Evolutionary conservation across 1,140 invertebrate genomes (phyloP), one percentile per base, ranked within the genome.

Genomic region (Zaprionus inermis): DNA sequence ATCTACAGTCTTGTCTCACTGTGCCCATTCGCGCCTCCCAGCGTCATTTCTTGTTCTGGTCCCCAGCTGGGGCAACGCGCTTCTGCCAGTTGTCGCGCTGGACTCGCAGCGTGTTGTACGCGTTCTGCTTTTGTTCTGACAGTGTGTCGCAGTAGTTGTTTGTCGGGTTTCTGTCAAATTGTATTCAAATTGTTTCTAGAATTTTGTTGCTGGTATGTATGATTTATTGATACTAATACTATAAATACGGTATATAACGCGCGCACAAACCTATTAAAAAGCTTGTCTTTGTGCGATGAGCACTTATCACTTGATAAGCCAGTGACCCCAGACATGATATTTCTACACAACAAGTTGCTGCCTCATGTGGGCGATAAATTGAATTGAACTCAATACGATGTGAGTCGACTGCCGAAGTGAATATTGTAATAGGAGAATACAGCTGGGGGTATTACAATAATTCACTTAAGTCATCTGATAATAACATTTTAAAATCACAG

Each of bases 91-190:
- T 88, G 83, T 89, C 76, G 84, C 71, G 59, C 38, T 89, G 84
- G 67, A 83, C 80, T 88, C 83, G 73, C 84, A 54, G 69, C 60
- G 83, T 79, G 84, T 88, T 83, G 79, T 75, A 83, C 84, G 44
- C n/a, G 63, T 76, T 84, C 76, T 79, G 66, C 41, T 77, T 88
- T 77, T 60, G 58, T 54, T 71, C 73, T 71, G 34, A 44, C 56
- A 86, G 59, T 65, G 77, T 68, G 77, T 9, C 5, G 34, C 20
- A 34, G 6, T 20, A 52, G 20, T 54, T 20, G 22, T 30, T 54
- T 54, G 24, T n/a, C 22, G 7, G 14, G 24, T 54, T 22, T 30
- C 34, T 3, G 12, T 46, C 12, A 54, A 49, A 44, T 44, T 2
- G 2, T 5, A 49, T 49, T 49, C 18, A 49, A 49, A 49, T 20